Conservation (phyloP, 2,113 vertebrate species). For the Archilochus colubris region DNA sequence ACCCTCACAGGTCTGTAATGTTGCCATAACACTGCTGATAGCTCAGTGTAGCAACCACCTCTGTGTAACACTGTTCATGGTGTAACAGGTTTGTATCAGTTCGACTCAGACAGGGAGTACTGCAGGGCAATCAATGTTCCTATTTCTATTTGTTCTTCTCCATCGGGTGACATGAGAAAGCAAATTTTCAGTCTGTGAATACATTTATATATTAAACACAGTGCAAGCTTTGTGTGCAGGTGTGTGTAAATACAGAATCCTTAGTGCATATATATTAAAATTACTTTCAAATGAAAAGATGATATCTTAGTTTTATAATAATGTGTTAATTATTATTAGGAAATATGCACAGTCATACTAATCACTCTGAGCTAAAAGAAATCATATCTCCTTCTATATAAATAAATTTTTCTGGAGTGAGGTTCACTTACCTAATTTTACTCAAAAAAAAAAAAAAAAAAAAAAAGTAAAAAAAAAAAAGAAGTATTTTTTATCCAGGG, state of each 20-base stretch:
- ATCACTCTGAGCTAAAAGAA: not conserved
- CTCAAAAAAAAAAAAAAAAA: not conserved
- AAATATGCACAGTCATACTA: not conserved
- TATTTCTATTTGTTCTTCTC: not conserved
- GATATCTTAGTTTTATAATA: not conserved
- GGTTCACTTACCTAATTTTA: not conserved
- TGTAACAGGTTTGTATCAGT: not conserved
- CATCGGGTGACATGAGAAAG: not conserved
- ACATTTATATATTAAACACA: not conserved
- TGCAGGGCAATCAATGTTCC: not conserved
- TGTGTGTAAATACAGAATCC: not conserved
- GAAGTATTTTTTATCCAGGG: accelerated
- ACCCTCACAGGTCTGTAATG: not conserved
- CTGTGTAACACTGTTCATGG: not conserved
- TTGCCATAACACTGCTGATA: not conserved
- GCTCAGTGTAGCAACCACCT: not conserved
- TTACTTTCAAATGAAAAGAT: not conserved
- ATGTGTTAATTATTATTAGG: not conserved
- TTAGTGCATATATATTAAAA: not conserved
- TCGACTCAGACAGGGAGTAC: not conserved
- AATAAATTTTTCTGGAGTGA: not conserved
- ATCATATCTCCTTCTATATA: not conserved
- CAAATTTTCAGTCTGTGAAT: not conserved
- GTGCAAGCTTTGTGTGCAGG: not conserved
- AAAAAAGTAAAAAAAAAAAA: no score